Evolutionary conservation across 2,888 invertebrate species (phyloP).

Genomic region (Phaonia tiefii): DNA sequence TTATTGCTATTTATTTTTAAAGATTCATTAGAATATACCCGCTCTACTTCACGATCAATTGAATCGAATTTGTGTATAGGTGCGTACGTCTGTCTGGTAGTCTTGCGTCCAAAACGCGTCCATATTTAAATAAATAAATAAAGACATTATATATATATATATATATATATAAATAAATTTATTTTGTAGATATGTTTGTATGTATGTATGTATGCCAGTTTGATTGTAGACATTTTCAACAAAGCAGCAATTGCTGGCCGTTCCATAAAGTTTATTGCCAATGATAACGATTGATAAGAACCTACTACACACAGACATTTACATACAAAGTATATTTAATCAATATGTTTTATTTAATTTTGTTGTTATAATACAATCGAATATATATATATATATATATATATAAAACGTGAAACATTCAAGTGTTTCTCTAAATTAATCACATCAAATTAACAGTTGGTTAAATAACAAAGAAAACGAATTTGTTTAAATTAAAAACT

Average conservation of each 20-base stretch:
- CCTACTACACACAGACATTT: no score
- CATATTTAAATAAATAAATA: no score
- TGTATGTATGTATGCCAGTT: no score
- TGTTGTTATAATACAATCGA: background rate
- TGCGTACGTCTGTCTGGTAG: background rate
- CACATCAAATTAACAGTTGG: background rate
- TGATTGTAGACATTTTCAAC: conserved; percentile 3
- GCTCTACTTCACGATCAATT: background rate
- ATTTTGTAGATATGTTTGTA: background rate
- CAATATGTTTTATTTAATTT: conserved; percentile 34
- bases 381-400: background rate
- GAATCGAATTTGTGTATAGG: background rate
- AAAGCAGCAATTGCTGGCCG: conserved; percentile 27
- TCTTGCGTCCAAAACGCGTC: no score
- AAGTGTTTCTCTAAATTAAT: conserved; percentile 8
- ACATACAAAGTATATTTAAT: conserved; percentile 20
- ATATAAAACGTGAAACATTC: conserved; percentile 27
- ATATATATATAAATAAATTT: conserved; percentile 9
- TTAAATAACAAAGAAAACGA: background rate
- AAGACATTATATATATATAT: background rate
- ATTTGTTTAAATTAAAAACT: no score
- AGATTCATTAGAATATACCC: conserved; percentile 37
- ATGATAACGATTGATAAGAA: conserved; percentile 59
- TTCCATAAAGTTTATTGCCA: conserved; percentile 34
- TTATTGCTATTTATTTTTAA: background rate